Evolutionary conservation across 2,888 invertebrate genomes (phyloP).

Genomic region (Lucinisca nassula): DNA sequence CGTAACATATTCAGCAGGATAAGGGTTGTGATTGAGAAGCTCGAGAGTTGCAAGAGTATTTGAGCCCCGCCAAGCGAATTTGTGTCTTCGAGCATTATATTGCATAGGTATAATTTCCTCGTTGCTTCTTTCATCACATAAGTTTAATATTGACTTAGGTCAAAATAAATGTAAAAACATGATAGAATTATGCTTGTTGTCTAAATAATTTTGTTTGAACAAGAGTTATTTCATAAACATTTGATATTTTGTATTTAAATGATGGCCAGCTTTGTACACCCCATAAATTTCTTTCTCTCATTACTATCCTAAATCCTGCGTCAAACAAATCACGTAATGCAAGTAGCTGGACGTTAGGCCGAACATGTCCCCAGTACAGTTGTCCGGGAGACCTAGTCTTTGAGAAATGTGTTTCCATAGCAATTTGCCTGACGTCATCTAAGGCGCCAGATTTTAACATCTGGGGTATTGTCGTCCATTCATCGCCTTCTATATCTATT

Average conservation of each 20-base stretch:
- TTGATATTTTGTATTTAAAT: conserved; percentile 39
- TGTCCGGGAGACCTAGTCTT: background rate
- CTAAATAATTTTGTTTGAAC: background rate
- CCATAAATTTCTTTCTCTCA: conserved; percentile 65
- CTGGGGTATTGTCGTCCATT: conserved; percentile 62
- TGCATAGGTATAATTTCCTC: too few species aligned
- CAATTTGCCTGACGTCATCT: conserved; percentile 59
- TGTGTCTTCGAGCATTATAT: too few species aligned
- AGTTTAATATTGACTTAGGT: too few species aligned
- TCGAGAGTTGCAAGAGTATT: too few species aligned
- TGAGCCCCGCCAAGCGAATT: too few species aligned
- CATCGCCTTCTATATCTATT: conserved; percentile 66
- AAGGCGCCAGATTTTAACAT: conserved; percentile 59
- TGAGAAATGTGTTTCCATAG: conserved; percentile 64
- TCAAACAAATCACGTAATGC: conserved; percentile 56
- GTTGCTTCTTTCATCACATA: too few species aligned
- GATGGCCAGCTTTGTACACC: conserved; percentile 35
- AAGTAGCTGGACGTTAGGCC: background rate
- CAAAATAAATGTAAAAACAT: too few species aligned
- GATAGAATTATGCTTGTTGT: too few species aligned
- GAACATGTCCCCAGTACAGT: conserved; percentile 37
- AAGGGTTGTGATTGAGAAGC: too few species aligned
- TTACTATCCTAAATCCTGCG: conserved; percentile 54
- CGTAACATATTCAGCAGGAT: too few species aligned
- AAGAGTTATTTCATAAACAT: conserved; percentile 51